Evolutionary conservation across 1,140 invertebrate species (phyloP).

Genomic region (Ostrea denselamellosa): DNA sequence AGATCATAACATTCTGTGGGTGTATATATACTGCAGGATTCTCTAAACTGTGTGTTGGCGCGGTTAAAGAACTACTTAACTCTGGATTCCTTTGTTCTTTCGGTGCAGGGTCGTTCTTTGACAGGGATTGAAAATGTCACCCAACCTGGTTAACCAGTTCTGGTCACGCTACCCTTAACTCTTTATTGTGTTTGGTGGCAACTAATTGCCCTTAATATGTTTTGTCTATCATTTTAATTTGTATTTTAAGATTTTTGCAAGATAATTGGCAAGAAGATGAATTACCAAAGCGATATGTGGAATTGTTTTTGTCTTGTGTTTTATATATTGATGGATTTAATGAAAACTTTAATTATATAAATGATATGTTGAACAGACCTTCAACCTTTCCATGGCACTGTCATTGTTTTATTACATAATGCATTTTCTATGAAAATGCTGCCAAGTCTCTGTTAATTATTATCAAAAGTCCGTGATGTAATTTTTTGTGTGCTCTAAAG

Average conservation of each 20-base stretch:
- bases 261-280: slow-evolving; percentile 33
- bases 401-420: not conserved
- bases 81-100: not conserved
- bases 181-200: not conserved
- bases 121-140: not conserved
- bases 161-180: not conserved
- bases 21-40: not conserved
- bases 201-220: not conserved
- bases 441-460: not conserved
- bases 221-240: slow-evolving; percentile 23
- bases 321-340: not conserved
- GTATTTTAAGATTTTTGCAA: slow-evolving; percentile 29
- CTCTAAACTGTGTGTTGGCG: not conserved
- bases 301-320: not conserved
- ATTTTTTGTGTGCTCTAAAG: not conserved
- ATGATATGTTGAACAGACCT: not conserved
- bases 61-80: not conserved
- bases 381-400: not conserved
- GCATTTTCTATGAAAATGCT: not conserved
- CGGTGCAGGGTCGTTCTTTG: not conserved
- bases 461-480: not conserved
- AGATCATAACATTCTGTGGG: not conserved
- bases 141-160: slow-evolving; percentile 3
- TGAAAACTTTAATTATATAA: not conserved
- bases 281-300: slow-evolving; percentile 5